A percentile compares a stretch with the other conserved stretches of the same genome.
Evolutionary conservation across 2,113 vertebrate species (phyloP).

Genomic region (Bos taurus): ARS-UCD2.0 NC_037342.1:33908001-33908500

Average conservation of each 20-base stretch:
- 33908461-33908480: neutral
- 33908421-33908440: neutral
- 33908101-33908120: neutral
- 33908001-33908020: neutral
- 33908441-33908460: neutral
- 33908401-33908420: neutral
- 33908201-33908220: neutral
- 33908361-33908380: neutral
- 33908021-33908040: neutral
- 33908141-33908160: neutral
- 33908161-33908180: neutral
- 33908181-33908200: neutral
- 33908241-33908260: neutral
- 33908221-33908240: neutral
- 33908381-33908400: neutral
- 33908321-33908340: rapidly evolving
- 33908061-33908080: neutral
- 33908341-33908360: neutral
- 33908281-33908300: neutral
- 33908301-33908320: neutral
- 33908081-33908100: conserved; percentile 38
- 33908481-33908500: neutral
- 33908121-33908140: neutral
- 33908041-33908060: neutral
- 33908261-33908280: neutral